Conservation (phyloP, 2,888 invertebrate genomes). For the Tupiocoris notatus region DNA sequence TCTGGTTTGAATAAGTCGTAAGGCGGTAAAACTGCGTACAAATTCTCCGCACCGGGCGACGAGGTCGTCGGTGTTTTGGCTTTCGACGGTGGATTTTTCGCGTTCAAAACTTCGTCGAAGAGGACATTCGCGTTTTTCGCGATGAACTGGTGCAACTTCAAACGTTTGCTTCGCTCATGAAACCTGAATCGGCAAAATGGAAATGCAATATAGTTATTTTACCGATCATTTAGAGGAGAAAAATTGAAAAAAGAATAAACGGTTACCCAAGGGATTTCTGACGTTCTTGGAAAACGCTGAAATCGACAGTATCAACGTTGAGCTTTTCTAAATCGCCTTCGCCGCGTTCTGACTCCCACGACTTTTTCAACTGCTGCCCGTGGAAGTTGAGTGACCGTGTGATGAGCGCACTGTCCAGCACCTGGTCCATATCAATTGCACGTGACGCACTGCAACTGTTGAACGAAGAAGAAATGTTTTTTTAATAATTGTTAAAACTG, state of each 20-base stretch:
- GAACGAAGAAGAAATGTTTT: no score
- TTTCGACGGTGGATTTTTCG: slow-evolving; percentile 54
- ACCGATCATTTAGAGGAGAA: background rate
- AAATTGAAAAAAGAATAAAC: background rate
- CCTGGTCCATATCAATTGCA: slow-evolving; percentile 46
- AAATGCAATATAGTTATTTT: slow-evolving; percentile 14
- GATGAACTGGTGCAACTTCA: slow-evolving; percentile 83
- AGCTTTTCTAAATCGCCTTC: slow-evolving; percentile 69
- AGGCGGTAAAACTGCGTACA: slow-evolving; percentile 74
- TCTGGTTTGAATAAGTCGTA: slow-evolving; percentile 75
- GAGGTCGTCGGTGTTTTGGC: slow-evolving; percentile 59
- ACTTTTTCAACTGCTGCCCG: slow-evolving; percentile 82
- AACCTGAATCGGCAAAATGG: no score
- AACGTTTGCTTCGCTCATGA: slow-evolving; percentile 77
- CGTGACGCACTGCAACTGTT: slow-evolving; percentile 14
- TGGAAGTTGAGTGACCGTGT: slow-evolving; percentile 77
- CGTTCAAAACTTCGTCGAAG: slow-evolving; percentile 60
- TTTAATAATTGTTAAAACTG: no score
- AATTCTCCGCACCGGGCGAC: slow-evolving; percentile 62
- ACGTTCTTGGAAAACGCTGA: slow-evolving; percentile 66
- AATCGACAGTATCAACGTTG: slow-evolving; percentile 65
- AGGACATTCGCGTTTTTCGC: slow-evolving; percentile 78
- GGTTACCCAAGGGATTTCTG: slow-evolving; percentile 73
- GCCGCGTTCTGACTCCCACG: slow-evolving; percentile 82
- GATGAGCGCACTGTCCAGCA: slow-evolving; percentile 61